Evolutionary conservation across 2,113 vertebrate species (phyloP), one percentile per base, ranked within the genome.

Genomic region (Oxyura jamaicensis): DNA sequence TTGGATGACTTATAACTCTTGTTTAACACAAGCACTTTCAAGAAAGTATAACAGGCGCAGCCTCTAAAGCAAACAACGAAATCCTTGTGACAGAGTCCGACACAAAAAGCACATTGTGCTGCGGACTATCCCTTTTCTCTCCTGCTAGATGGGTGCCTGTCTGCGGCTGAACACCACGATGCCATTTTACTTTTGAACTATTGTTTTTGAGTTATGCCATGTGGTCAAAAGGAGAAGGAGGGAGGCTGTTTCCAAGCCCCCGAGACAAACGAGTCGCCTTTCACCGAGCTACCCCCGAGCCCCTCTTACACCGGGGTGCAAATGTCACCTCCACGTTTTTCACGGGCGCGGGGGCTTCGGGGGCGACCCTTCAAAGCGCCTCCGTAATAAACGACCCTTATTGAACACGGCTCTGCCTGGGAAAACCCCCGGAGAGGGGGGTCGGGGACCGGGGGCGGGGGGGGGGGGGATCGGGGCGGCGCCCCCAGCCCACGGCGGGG

Each of bases 251-350:
- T 97, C 97, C 97, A 97, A 92, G 96, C 96, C 95, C 96, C 81
- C 97, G 97, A 98, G 97, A 98, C 98, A 98, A 98, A 98, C 98
- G 97, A 98, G 98, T 97, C 94, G 97, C 95, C 97, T 98, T 98
- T 98, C 98, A 98, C 94, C 95, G 96, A 97, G 95, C 93, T 98
- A 96, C 96, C 97, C 97, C 97, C 90, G 96, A 96, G 96, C 97
- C 97, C 97, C 97, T 97, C 97, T 97, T 97, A 98, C 98, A 98
- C 98, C 95, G 97, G 96, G 97, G 97, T 98, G 97, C 97, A 98
- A 98, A 97, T 98, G 98, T 98, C 98, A 98, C 98, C 98, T 97
- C 97, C 96, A 95, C 96, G 97, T 98, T 98, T 98, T 97, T 97
- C 97, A 97, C 97, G 98, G 98, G 96, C 97, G 74, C 96, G 94